Evolutionary conservation across 1,140 invertebrate species (phyloP).

Genomic region (Melipona quadrifasciata): DNA sequence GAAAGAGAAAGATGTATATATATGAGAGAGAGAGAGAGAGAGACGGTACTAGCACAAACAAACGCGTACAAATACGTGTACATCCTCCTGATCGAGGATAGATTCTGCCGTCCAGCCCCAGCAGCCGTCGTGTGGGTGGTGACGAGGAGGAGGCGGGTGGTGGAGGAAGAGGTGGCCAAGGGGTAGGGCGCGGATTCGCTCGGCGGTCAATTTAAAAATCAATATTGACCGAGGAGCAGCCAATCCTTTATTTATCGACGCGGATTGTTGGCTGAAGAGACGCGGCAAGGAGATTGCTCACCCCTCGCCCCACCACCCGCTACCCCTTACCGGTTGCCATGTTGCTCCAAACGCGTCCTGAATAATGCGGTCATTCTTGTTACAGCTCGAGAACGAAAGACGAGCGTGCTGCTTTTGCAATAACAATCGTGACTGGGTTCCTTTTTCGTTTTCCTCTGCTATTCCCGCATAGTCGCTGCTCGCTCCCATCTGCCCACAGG

Average conservation of each 20-base stretch:
- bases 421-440: slow-evolving; percentile 41
- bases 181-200: slow-evolving; percentile 74
- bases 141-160: neutral
- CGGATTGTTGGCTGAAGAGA: slow-evolving; percentile 76
- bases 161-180: slow-evolving; percentile 6
- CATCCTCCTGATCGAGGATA: slow-evolving; percentile 57
- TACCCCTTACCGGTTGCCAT: slow-evolving; percentile 57
- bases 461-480: neutral
- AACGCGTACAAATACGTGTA: slow-evolving; percentile 53
- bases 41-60: slow-evolving; percentile 35
- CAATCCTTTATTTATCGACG: slow-evolving; percentile 81
- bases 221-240: slow-evolving; percentile 81
- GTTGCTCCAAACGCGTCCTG: slow-evolving; percentile 77
- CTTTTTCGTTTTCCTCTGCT: neutral
- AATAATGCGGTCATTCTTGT: slow-evolving; percentile 76
- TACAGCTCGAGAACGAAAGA: slow-evolving; percentile 53
- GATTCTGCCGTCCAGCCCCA: slow-evolving; percentile 49
- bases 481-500: neutral
- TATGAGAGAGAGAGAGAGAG: neutral
- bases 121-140: neutral
- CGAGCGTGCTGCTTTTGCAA: slow-evolving; percentile 41
- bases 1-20: neutral
- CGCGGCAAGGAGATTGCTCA: slow-evolving; percentile 70
- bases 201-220: slow-evolving; percentile 82
- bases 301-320: slow-evolving; percentile 33